A percentile compares a stretch with the other conserved stretches of the same genome.
Conservation (phyloP, 2,113 vertebrate species). For the Morone saxatilis region DNA sequence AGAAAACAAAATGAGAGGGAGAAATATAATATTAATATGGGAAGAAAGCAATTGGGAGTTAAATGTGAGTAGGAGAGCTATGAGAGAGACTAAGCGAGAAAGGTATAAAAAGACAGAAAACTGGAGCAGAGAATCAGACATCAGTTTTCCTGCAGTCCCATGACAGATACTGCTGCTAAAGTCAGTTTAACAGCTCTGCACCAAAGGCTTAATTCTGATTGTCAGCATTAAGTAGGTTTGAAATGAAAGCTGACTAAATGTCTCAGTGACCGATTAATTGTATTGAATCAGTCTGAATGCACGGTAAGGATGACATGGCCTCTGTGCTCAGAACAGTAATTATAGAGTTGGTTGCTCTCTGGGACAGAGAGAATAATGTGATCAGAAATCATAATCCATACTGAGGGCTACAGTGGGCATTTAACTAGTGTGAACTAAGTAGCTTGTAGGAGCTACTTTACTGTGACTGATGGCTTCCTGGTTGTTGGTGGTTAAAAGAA, state of each 20-base stretch:
- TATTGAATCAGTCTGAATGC: slow-evolving; percentile 5
- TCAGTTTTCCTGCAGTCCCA: slow-evolving; percentile 10
- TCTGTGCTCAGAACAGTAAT: slow-evolving; percentile 21
- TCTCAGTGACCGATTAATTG: not conserved
- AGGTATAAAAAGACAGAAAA: not conserved
- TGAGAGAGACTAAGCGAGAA: not conserved
- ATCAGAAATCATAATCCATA: slow-evolving; percentile 51
- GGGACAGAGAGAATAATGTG: slow-evolving; percentile 29
- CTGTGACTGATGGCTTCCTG: slow-evolving; percentile 25
- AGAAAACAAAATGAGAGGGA: not conserved
- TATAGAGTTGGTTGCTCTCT: slow-evolving; percentile 10
- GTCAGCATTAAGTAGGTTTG: slow-evolving; percentile 33
- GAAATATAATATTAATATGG: not conserved
- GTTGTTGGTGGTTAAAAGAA: not conserved
- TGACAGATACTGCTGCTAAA: not conserved
- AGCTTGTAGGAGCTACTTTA: slow-evolving; percentile 18
- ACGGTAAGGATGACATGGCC: slow-evolving; percentile 13
- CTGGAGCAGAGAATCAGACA: slow-evolving; percentile 29
- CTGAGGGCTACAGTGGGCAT: slow-evolving; percentile 21
- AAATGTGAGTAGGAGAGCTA: not conserved
- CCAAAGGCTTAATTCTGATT: slow-evolving; percentile 19
- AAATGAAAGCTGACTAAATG: slow-evolving; percentile 29
- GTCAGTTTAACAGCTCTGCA: slow-evolving; percentile 19
- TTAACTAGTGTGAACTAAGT: slow-evolving; percentile 20
- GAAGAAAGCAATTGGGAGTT: not conserved